Evolutionary conservation across 2,113 vertebrate species (phyloP), one percentile per base, ranked within the genome.

Genomic region (Nematolebias whitei): DNA sequence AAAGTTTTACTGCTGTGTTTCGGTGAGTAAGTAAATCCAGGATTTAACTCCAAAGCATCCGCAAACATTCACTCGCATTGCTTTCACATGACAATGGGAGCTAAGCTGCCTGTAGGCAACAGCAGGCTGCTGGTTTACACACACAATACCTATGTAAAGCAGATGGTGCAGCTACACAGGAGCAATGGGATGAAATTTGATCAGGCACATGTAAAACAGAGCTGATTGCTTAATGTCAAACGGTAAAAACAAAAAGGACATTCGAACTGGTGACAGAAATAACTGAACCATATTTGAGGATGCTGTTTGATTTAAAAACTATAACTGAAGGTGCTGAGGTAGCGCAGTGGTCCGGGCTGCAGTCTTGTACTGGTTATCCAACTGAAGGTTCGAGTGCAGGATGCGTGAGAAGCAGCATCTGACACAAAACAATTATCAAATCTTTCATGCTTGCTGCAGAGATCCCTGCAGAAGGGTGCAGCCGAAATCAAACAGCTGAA

Each of bases 41-140:
- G 82, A 78, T 85, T 86, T 76, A 70, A 79, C 75, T 83, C 66
- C 40, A 64, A 41, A 82, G 76, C 63, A 74, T 78, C 56, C 51
- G 49, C 44, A 71, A 69, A 85, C 73, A 84, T 68, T 71, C 69
- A 59, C 78, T 78, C 79, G 76, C 64, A 74, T 63, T 39, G 80
- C 70, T 79, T 83, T 74, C 79, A 68, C 76, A 79, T 54, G 63
- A 88, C 80, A 90, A 87, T 75, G 74, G 59, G 35, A 55, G 74
- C 65, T 90, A 83, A 88, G 86, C 87, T 80, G 79, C 82, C 84
- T 78, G 68, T 72, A 74, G 64, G 85, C 80, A 70, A 84, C 70
- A 69, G 74, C 76, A 80, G 63, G 75, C 23, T 60, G 51, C 59
- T 52, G 61, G 79, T 69, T 87, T 63, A 73, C 53, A 56, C 52